Evolutionary conservation across 2,888 invertebrate species (phyloP), one percentile per base, ranked within the genome.

Genomic region (Ichneumoninae sp.): DNA sequence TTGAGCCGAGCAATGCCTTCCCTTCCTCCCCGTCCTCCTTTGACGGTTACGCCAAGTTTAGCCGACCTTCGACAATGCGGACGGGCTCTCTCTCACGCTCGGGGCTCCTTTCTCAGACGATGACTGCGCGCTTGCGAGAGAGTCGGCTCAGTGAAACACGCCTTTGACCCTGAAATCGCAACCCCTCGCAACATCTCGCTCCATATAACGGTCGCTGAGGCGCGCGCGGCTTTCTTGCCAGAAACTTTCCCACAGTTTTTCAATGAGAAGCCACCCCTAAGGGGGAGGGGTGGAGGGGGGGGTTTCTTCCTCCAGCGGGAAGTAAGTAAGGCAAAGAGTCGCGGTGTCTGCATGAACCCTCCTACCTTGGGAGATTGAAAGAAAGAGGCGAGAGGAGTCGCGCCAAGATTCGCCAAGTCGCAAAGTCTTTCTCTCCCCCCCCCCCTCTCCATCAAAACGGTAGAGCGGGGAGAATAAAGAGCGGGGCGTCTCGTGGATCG

Each of bases 31-130:
- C 30, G 16, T 13, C 52, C 26, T 52, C 40, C 76, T 88, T 89
- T 88, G 89, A 92, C 92, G 91, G 92, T 91, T 88, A 88, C 88
- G 87, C 89, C 91, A 89, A 91, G 89, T 89, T 80, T 89, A 87
- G 87, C 82, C 90, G 90, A 91, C 88, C 90, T 89, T 88, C 87
- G 89, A 92, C 93, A 92, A 92, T 92, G 85, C 75, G 87, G 66
- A 8, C 65, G 65, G 57, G 83, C 62, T 76, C 68, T 77, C 82
- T 80, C 87, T 83, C 81, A 82, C 72, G 16, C 16, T 47, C 44
- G 1, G 13, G 13, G 44, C 16, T 16, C 16, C 4, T 16, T 47
- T 47, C 71, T 68, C 52, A 52, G 50, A 76, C 52, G 60, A 66
- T 66, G 54, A 68, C 44, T 68, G 72, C 16, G 72, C 30, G 75